phyloP scores from a whole-genome alignment of 2,797 vertebrate genomes.

The Agapornis canus region DNA sequence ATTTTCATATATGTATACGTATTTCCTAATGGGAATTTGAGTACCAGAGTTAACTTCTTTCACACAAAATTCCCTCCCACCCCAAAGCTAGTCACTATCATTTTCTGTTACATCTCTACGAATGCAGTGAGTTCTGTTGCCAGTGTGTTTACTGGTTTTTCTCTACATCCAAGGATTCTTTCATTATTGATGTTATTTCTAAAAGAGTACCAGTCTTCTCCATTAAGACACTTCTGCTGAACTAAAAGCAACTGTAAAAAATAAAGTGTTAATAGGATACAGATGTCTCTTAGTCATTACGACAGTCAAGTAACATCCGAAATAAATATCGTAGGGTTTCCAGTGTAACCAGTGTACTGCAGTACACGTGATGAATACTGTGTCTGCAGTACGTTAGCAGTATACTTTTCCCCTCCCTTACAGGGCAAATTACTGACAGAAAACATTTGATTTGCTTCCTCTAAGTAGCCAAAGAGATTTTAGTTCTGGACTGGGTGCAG shows the following conservation, averaged over 20 bases:
- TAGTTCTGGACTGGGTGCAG: background rate
- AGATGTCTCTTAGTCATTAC: conserved; percentile 42
- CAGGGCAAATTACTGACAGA: conserved; percentile 4
- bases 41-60: background rate
- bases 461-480: background rate
- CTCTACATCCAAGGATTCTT: conserved; percentile 46
- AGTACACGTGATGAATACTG: background rate
- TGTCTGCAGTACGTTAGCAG: conserved; percentile 19
- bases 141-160: conserved; percentile 43
- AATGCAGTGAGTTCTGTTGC: conserved; percentile 10
- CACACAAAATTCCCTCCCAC: background rate
- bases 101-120: conserved; percentile 33
- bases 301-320: conserved; percentile 34
- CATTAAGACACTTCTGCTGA: conserved; percentile 51
- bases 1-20: background rate
- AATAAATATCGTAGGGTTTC: conserved; percentile 16
- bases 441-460: background rate
- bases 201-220: conserved; percentile 30
- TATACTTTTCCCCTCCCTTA: background rate
- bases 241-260: conserved; percentile 53
- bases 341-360: background rate
- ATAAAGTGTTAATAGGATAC: conserved; percentile 46
- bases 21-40: background rate
- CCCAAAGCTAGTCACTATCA: background rate
- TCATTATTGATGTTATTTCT: conserved; percentile 56